Evolutionary conservation across 2,113 vertebrate genomes (phyloP).

Genomic region (Columba livia): DNA sequence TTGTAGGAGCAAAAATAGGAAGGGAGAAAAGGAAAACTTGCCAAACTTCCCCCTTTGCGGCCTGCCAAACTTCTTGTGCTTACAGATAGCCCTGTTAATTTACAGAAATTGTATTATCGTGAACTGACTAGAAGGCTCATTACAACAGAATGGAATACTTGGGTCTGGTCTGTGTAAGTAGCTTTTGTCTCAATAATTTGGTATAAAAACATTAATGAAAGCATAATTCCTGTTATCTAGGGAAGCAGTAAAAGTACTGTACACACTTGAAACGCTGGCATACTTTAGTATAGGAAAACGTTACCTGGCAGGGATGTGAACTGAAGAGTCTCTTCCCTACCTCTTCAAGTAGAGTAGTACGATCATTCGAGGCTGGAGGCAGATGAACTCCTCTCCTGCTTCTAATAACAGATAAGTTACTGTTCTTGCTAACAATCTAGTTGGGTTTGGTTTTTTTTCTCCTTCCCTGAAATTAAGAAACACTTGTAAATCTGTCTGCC

Average conservation of each 20-base stretch:
- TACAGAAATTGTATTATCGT: background rate
- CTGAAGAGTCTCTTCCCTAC: background rate
- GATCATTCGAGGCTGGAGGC: background rate
- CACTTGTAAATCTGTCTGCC: background rate
- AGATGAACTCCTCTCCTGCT: background rate
- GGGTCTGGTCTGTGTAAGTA: background rate
- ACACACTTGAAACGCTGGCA: background rate
- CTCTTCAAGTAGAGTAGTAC: background rate
- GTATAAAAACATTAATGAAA: background rate
- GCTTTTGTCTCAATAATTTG: background rate
- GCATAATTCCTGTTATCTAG: background rate
- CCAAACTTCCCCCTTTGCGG: background rate
- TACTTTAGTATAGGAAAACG: background rate
- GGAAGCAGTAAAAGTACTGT: background rate
- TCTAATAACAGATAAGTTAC: background rate
- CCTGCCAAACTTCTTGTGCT: background rate
- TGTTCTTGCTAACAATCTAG: background rate
- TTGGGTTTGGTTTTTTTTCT: fast-evolving
- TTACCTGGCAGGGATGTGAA: background rate
- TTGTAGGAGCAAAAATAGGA: background rate
- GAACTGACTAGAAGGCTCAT: background rate
- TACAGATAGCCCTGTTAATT: background rate
- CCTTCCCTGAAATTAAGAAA: background rate
- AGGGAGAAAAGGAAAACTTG: background rate
- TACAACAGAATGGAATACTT: background rate